Percentiles rank a stretch among this genome's conserved stretches.
phyloP scores from a whole-genome alignment of 2,797 vertebrate genomes.

The Neosalanx taihuensis region DNA sequence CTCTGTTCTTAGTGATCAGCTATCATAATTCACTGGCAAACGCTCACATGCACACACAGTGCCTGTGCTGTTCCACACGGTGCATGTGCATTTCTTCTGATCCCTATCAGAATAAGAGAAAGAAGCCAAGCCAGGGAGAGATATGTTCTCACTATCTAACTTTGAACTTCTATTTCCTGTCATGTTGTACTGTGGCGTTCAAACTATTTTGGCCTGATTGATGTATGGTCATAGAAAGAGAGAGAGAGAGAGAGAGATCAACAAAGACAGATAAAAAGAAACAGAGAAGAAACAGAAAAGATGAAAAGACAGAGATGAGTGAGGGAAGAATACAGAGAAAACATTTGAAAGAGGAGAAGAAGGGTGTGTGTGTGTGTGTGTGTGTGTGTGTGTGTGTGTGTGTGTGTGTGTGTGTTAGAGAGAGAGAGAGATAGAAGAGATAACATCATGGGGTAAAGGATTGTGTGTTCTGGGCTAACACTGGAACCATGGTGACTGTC shows the following conservation, averaged over 20 bases:
- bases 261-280: constrained; percentile 25
- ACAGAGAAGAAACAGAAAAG: constrained; percentile 9
- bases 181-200: constrained; percentile 57
- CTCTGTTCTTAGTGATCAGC: too few species aligned
- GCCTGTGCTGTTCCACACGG: constrained; percentile 19
- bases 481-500: constrained; percentile 32
- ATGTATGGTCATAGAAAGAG: constrained; percentile 53
- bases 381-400: too few species aligned
- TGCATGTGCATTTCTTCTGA: constrained; percentile 24
- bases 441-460: constrained; percentile 25
- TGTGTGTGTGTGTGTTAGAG: constrained; percentile 3
- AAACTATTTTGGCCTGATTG: constrained; percentile 31
- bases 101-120: constrained; percentile 17
- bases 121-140: constrained; percentile 4
- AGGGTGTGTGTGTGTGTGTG: too few species aligned
- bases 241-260: constrained; percentile 12
- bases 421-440: constrained; percentile 15
- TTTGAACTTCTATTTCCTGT: constrained; percentile 64
- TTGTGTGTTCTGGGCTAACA: constrained; percentile 31
- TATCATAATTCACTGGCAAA: not conserved
- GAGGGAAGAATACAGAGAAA: not conserved
- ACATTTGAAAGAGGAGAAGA: constrained; percentile 22
- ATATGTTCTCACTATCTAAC: constrained; percentile 33
- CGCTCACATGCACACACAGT: constrained; percentile 13
- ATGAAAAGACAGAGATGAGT: not conserved